Base-by-base conservation (phyloP, 2,888 invertebrate species). In the Meloe dianella region DNA sequence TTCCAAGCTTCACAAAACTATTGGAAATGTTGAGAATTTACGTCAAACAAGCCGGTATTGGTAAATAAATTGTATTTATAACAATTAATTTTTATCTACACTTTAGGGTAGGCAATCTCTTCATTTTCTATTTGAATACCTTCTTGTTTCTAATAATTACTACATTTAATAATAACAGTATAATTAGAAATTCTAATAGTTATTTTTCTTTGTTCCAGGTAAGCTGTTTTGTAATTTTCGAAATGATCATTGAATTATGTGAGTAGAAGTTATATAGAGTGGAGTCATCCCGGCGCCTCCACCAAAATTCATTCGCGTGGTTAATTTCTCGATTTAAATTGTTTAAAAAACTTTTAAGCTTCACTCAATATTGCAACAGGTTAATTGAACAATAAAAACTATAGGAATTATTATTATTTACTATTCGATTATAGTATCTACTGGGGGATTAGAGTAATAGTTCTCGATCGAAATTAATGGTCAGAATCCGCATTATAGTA, bases 91-190 rank as follows among this genome's bases (percentile, higher is more conserved):
- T n/a, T n/a, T n/a, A n/a, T n/a, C n/a, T n/a, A n/a, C n/a, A n/a
- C n/a, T n/a, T n/a, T n/a, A n/a, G n/a, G n/a, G n/a, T n/a, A n/a
- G n/a, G n/a, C n/a, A n/a, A n/a, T n/a, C n/a, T n/a, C n/a, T n/a
- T n/a, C n/a, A n/a, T n/a, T 4, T 14, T 35, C 35, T 35, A 12
- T 12, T 35, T 14, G 35, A 2, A 27, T 2, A 27, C 4, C 4
- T 35, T 35, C 4, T 14, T 73, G 74, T 77, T 76, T 76, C 77
- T 77, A 77, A 79, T 76, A 77, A 78, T 76, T 74, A 76, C 77
- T 77, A 77, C 77, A 77, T 77, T 79, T 76, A 76, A 10, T 32
- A 3, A 12, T 32, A 9, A 12, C 2, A 32, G 12, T 12, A 35
- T 12, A 41, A 41, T 41, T 41, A 41, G 2, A 7, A 17, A 5